Base-by-base conservation (phyloP, 2,888 invertebrate genomes). In the Salticus scenicus region DNA sequence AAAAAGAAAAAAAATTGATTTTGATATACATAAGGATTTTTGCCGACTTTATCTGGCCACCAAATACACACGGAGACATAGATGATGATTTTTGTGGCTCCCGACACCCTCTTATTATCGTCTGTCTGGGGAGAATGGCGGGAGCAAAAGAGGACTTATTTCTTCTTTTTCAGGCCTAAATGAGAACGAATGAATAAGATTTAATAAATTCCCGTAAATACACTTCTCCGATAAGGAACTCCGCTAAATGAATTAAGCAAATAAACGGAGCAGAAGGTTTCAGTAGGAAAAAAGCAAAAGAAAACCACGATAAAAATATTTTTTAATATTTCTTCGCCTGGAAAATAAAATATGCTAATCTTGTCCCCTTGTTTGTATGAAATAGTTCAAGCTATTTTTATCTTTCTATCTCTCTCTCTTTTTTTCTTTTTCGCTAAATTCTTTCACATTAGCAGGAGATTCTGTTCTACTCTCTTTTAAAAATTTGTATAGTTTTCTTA, bases 331-430 rank as follows among this genome's bases (percentile, higher is more conserved):
- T 47, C 42, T 47, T 47, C 42, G 42, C 42, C 42, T 47, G 17
- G 42, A 47, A 47, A 47, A 47, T 47, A 47, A 47, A 47, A 47
- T 47, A 47, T 47, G 42, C 42, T 47, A 47, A 47, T 47, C 42
- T 47, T 47, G 42, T 47, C 42, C 42, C 10, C 42, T 47, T 47
- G 42, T 47, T 47, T 47, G 42, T 47, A 7, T 47, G 17, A 47
- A 47, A 47, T 47, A 47, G 42, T 47, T 47, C 10, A 17, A 17
- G 42, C 17, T 17, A 47, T 47, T 47, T 47, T 47, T 47, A 47
- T 47, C 42, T 47, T 47, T 47, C 42, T 14, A 47, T 47, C 42
- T 47, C 42, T 47, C 17, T 47, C n/a, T 47, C 14, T 17, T 14
- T 5, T 17, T 47, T 47, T 17, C 42, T 17, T 47, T 47, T 47